Evolutionary conservation across 2,888 invertebrate genomes (phyloP), one percentile per base, ranked within the genome.

Genomic region (Dorcus parallelipipedus): DNA sequence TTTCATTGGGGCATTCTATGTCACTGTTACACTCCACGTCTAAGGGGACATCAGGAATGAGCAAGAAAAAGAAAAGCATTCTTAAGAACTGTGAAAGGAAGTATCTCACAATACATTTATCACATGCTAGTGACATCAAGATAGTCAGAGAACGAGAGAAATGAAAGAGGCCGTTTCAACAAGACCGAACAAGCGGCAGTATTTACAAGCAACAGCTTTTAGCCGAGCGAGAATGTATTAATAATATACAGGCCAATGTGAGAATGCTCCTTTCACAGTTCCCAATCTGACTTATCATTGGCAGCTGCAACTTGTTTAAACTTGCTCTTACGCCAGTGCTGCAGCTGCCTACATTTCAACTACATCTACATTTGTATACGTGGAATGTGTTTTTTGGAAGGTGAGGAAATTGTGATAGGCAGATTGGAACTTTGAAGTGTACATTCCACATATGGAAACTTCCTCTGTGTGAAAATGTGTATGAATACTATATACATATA

Each of bases 11-110:
- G 83, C 95, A 95, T 83, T 93, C 93, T 83, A 87, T 85, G 85
- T 95, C 93, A 81, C 88, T 88, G 83, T 88, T 88, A 84, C 94
- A 94, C 87, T 92, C 91, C 71, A 78, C 78, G 72, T 78, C 79
- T 78, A 76, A 69, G 69, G 70, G 63, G 61, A 61, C 59, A 61
- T 60, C 60, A 66, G 61, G 57, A 64, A 61, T 61, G 53, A 61
- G 58, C 59, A 69, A 71, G 70, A 73, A 69, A 81, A 81, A 78
- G 76, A 78, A 87, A 87, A 88, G 87, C 87, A 83, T 85, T 83
- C 84, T 84, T 86, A 86, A 88, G 88, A 91, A 91, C 90, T 89
- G 90, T 89, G 90, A 90, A 90, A 89, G 90, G 89, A 88, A 86
- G 67, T 68, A 71, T 80, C 79, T 76, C 73, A 75, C 72, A 75